Evolutionary conservation across 1,140 invertebrate genomes (phyloP).

Genomic region (Sarcophaga bullata): DNA sequence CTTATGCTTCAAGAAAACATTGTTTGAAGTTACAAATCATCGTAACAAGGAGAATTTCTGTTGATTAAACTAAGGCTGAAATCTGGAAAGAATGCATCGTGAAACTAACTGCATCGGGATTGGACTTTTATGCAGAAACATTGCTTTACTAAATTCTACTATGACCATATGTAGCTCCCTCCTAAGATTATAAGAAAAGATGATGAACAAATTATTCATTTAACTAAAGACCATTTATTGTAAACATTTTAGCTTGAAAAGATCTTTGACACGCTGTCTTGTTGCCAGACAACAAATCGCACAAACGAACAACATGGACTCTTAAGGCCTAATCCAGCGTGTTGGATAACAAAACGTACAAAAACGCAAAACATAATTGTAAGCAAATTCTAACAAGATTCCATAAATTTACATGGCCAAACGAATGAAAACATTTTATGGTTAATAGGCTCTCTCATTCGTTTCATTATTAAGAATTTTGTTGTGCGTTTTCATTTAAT

Average conservation of each 20-base stretch:
- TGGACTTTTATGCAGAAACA: no score
- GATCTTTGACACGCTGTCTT: slow-evolving; percentile 10
- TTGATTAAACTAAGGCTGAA: no score
- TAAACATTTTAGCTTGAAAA: neutral
- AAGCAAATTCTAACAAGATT: slow-evolving; percentile 33
- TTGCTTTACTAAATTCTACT: no score
- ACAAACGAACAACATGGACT: no score
- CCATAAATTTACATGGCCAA: slow-evolving; percentile 24
- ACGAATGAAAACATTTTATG: slow-evolving; percentile 1
- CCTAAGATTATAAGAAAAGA: no score
- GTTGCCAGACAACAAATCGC: neutral
- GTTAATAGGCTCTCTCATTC: slow-evolving; percentile 3
- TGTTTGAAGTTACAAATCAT: no score
- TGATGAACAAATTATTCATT: neutral
- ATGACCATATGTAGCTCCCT: no score
- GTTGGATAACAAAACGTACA: no score
- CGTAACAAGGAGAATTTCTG: no score
- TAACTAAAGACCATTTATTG: slow-evolving; percentile 10
- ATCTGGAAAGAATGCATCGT: no score
- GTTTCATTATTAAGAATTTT: neutral
- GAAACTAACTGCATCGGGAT: no score
- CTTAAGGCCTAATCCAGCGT: neutral
- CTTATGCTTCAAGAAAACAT: no score
- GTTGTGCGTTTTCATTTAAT: neutral
- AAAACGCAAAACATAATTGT: slow-evolving; percentile 4